A percentile compares a stretch with the other conserved stretches of the same genome.
phyloP scores from a whole-genome alignment of 2,113 vertebrate genomes.

The Psittacula cyanocephala region DNA sequence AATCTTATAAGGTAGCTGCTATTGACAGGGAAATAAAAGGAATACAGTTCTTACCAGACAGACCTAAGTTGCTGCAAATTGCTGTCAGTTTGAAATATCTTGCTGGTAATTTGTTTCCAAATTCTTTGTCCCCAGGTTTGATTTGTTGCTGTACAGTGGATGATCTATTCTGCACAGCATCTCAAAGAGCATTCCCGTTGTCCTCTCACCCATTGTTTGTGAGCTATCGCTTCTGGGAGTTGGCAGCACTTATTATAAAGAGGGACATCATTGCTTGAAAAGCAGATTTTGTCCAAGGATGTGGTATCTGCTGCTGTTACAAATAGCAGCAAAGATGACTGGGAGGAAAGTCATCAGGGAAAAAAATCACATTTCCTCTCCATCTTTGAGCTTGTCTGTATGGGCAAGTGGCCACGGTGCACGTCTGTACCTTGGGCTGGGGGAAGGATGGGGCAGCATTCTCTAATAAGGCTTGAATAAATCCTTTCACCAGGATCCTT shows the following conservation, averaged over 20 bases:
- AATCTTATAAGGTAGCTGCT: conserved; percentile 25
- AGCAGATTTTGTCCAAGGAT: conserved; percentile 34
- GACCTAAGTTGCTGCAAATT: conserved; percentile 54
- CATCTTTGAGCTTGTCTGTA: neutral
- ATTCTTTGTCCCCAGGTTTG: conserved; percentile 54
- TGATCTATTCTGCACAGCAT: conserved; percentile 50
- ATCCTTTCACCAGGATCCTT: neutral
- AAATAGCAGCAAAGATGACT: neutral
- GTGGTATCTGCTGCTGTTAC: neutral
- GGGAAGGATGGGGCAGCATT: neutral
- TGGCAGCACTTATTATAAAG: conserved; percentile 50
- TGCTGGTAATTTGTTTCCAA: conserved; percentile 66
- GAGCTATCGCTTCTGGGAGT: conserved; percentile 45
- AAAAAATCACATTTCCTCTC: neutral
- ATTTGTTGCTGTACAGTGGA: conserved; percentile 50
- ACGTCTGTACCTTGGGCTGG: neutral
- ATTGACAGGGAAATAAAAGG: conserved; percentile 62
- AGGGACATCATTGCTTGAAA: conserved; percentile 16
- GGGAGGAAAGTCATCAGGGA: neutral
- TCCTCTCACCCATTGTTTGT: conserved; percentile 45
- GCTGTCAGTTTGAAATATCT: conserved; percentile 65
- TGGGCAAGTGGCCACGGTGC: neutral
- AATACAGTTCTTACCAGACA: conserved; percentile 37
- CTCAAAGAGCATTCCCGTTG: conserved; percentile 19
- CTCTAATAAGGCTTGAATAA: neutral